phyloP scores from a whole-genome alignment of 2,888 invertebrate species.

The Trissolcus japonicus region DNA sequence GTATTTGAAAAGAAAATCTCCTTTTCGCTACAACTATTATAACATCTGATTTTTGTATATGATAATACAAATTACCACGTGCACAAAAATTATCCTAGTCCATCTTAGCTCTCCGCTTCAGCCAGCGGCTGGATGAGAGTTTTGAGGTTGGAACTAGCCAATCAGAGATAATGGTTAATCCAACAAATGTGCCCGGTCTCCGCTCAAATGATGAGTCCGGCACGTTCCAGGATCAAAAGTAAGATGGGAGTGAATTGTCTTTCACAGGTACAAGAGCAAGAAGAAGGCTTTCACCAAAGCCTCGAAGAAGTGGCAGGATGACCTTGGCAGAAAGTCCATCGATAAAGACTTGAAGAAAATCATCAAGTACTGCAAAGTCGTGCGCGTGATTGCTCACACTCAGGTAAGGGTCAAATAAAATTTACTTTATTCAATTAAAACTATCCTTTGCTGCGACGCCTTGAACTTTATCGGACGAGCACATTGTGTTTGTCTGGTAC shows the following conservation, averaged over 20 bases:
- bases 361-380: conserved; percentile 97
- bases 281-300: conserved; percentile 99
- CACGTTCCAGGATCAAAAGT: conserved; percentile 66
- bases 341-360: conserved; percentile 98
- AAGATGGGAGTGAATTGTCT: conserved; percentile 57
- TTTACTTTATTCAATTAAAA: neutral
- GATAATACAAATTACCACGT: conserved; percentile 1
- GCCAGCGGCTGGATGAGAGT: conserved; percentile 69
- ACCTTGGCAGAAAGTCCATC: conserved; percentile 96
- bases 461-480: conserved; percentile 45
- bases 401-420: conserved; percentile 82
- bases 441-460: conserved; percentile 23
- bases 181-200: conserved; percentile 71
- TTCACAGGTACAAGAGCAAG: conserved; percentile 97
- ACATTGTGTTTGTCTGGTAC: conserved; percentile 60
- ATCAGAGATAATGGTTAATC: conserved; percentile 62
- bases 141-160: conserved; percentile 66
- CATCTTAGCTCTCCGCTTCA: conserved; percentile 73
- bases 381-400: conserved; percentile 97
- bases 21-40: no score
- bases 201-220: conserved; percentile 73
- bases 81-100: conserved; percentile 44
- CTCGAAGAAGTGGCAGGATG: conserved; percentile 99
- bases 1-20: conserved; percentile 26
- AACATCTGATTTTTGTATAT: no score